Evolutionary conservation across 2,888 invertebrate species (phyloP).

Genomic region (Ramazzottius varieornatus): DNA sequence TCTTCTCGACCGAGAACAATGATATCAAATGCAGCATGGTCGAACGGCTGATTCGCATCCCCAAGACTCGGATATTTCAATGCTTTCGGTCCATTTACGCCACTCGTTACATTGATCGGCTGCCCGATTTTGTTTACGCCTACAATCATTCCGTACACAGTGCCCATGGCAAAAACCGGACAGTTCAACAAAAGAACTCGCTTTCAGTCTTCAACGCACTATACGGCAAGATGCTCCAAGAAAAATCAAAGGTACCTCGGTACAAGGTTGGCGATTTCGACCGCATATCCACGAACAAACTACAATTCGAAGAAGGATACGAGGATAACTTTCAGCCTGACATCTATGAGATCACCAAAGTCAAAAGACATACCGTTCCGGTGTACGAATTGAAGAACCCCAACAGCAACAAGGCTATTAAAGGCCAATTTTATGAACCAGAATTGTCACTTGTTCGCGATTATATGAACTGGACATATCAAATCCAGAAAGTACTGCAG

Average conservation of each 20-base stretch:
- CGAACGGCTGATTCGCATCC: neutral
- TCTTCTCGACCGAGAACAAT: neutral
- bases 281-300: neutral
- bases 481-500: neutral
- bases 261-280: neutral
- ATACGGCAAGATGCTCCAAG: neutral
- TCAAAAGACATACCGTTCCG: neutral
- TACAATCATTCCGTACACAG: neutral
- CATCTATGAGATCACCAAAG: neutral
- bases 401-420: neutral
- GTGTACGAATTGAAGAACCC: neutral
- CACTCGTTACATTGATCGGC: neutral
- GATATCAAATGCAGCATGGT: neutral
- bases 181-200: neutral
- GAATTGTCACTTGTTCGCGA: neutral
- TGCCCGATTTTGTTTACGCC: neutral
- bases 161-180: neutral
- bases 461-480: neutral
- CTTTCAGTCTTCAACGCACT: neutral
- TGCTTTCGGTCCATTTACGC: neutral
- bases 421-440: neutral
- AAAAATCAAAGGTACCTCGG: neutral
- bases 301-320: neutral
- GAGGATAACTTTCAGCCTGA: neutral
- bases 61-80: neutral